These are phyloP conservation scores for Diprion similis DNA, from an alignment of 1,140 invertebrate genomes.

Conservation along the genomic window DNA sequence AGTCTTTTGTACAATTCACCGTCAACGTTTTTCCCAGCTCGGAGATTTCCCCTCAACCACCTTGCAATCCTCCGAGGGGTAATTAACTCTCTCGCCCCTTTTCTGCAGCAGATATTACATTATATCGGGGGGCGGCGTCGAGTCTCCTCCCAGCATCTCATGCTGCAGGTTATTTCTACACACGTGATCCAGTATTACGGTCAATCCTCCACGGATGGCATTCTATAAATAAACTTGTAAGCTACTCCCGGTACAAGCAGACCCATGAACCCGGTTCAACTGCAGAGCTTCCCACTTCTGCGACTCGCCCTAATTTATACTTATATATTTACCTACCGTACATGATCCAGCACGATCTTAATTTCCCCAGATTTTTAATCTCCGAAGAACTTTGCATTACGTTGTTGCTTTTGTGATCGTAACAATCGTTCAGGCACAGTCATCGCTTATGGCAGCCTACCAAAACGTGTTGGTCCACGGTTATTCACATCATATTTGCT, in stretches of 20 bases:
- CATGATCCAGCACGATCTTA: too few relatives aligned
- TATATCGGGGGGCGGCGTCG: neutral
- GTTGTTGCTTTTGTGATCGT: too few relatives aligned
- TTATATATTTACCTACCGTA: too few relatives aligned
- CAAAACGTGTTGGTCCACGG: too few relatives aligned
- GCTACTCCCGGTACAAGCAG: neutral
- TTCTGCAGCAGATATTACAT: neutral
- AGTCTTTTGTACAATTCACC: neutral
- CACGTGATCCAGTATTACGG: constrained; percentile 38
- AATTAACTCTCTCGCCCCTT: neutral
- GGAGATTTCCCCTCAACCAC: neutral
- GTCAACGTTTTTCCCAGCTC: neutral
- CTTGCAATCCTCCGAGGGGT: neutral
- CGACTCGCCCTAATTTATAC: too few relatives aligned
- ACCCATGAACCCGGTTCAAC: neutral
- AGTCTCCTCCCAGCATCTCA: neutral
- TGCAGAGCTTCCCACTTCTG: neutral
- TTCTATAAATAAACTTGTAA: constrained; percentile 35
- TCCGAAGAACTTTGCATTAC: too few relatives aligned
- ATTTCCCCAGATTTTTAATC: too few relatives aligned
- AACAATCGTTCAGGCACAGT: too few relatives aligned
- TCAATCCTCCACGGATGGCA: constrained; percentile 32
- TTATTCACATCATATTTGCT: too few relatives aligned
- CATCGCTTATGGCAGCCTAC: too few relatives aligned
- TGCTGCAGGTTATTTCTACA: constrained; percentile 34